These are phyloP conservation scores for Zaprionus davidi DNA, from an alignment of 1,140 invertebrate genomes.

Conservation along the genomic window DNA sequence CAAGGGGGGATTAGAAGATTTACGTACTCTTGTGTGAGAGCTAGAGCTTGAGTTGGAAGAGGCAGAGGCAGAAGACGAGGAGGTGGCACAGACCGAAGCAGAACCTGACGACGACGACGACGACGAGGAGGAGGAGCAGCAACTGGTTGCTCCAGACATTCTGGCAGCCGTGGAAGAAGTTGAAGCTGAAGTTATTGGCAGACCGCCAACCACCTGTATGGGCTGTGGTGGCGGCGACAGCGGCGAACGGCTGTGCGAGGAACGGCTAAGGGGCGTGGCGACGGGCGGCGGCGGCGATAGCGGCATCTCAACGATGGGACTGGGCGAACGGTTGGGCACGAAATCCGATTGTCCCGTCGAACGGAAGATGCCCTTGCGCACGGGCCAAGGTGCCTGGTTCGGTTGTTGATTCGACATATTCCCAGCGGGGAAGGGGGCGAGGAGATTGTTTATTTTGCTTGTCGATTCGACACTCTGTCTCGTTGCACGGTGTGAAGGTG, in stretches of 20 bases:
- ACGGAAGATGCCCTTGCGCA: conserved; percentile 87
- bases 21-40: conserved; percentile 80
- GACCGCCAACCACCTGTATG: conserved; percentile 67
- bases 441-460: conserved; percentile 22
- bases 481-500: conserved; percentile 30
- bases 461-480: conserved; percentile 19
- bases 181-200: conserved; percentile 34
- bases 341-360: conserved; percentile 84
- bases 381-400: conserved; percentile 88
- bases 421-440: not conserved
- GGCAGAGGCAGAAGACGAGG: conserved; percentile 58
- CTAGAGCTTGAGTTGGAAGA: conserved; percentile 58
- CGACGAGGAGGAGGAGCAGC: conserved; percentile 43
- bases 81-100: conserved; percentile 40
- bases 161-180: conserved; percentile 29
- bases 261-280: conserved; percentile 60
- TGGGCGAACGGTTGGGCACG: conserved; percentile 76
- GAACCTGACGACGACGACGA: conserved; percentile 21
- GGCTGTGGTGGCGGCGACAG: conserved; percentile 79
- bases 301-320: conserved; percentile 82
- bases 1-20: conserved; percentile 77
- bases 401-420: conserved; percentile 84
- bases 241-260: conserved; percentile 48
- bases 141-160: not conserved
- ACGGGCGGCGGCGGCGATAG: conserved; percentile 84